Percentiles rank a stretch among this genome's conserved stretches.
phyloP scores from a whole-genome alignment of 2,797 vertebrate genomes.

The Varecia variegata region DNA sequence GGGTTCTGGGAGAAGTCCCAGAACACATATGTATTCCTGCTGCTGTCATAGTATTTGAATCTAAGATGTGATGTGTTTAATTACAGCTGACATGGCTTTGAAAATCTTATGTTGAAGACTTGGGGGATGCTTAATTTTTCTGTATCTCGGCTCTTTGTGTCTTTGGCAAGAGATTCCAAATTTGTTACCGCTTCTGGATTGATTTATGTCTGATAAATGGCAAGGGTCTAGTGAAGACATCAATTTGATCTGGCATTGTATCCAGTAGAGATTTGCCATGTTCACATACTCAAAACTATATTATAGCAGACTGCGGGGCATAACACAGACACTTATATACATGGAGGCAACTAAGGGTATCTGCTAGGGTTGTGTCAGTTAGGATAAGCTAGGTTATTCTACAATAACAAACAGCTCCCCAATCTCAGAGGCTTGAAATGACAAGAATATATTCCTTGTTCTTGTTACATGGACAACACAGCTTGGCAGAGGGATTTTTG shows the following conservation, averaged over 20 bases:
- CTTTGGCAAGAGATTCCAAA: background rate
- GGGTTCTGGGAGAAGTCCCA: background rate
- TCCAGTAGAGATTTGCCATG: background rate
- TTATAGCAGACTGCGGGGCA: background rate
- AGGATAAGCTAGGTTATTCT: background rate
- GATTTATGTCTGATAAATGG: background rate
- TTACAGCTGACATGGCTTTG: background rate
- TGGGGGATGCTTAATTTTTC: background rate
- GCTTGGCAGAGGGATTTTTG: background rate
- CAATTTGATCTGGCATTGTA: background rate
- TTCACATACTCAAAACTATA: background rate
- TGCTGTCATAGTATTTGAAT: background rate
- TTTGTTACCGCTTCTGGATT: background rate
- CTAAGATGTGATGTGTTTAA: background rate
- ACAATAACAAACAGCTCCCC: background rate
- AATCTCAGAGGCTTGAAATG: background rate
- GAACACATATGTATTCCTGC: background rate
- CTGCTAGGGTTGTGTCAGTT: background rate
- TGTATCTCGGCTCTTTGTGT: background rate
- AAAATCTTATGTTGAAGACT: background rate
- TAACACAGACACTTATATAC: background rate
- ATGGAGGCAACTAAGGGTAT: background rate
- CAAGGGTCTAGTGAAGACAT: background rate
- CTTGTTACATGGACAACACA: background rate
- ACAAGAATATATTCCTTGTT: background rate